Percentiles rank a stretch among this genome's conserved stretches.
Conservation (phyloP, 2,888 invertebrate species). For the Bugula neritina region DNA sequence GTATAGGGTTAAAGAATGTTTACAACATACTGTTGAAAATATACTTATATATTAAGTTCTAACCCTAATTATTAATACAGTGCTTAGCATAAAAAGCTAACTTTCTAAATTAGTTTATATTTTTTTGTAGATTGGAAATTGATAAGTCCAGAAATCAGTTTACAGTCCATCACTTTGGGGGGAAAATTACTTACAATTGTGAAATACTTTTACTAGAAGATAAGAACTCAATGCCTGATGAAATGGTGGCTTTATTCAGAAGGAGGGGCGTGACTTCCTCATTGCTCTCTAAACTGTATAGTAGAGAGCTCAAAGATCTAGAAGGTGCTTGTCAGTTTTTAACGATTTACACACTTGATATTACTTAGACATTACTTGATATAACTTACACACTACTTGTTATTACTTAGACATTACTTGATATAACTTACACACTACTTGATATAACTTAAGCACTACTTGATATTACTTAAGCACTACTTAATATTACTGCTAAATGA, state of each 20-base stretch:
- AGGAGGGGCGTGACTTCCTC: slow-evolving; percentile 89
- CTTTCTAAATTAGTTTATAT: neutral
- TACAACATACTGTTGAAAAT: too few relatives aligned
- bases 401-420: too few relatives aligned
- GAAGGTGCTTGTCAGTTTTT: slow-evolving; percentile 59
- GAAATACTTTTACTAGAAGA: slow-evolving; percentile 84
- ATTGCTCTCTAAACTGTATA: slow-evolving; percentile 93
- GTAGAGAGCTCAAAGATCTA: slow-evolving; percentile 78
- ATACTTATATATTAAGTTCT: too few relatives aligned
- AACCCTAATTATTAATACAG: too few relatives aligned
- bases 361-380: too few relatives aligned
- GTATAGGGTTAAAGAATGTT: too few relatives aligned
- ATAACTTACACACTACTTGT: too few relatives aligned
- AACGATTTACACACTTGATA: slow-evolving; percentile 10
- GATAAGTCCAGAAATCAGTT: neutral
- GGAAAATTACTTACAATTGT: slow-evolving; percentile 79
- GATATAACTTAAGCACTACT: too few relatives aligned
- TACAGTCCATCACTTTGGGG: slow-evolving; percentile 66
- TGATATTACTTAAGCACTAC: too few relatives aligned
- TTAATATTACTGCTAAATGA: too few relatives aligned
- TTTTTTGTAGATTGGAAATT: neutral
- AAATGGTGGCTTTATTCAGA: slow-evolving; percentile 84
- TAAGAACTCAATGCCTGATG: slow-evolving; percentile 84
- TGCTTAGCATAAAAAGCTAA: too few relatives aligned
- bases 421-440: too few relatives aligned